Evolutionary conservation across 1,140 invertebrate species (phyloP).

Genomic region (Lerema accius): DNA sequence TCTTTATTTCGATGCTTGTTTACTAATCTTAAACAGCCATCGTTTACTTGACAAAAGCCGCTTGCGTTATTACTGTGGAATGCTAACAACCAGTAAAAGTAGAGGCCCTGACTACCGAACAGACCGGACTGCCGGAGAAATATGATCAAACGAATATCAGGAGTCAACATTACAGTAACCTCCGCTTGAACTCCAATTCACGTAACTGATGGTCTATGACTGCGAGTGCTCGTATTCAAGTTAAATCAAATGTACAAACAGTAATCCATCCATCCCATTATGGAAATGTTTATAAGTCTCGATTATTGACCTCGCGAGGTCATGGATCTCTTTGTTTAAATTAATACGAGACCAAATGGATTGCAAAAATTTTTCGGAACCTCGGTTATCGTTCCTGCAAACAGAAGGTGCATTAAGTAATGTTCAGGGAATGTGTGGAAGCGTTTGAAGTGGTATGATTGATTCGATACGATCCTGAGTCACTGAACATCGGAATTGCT

Average conservation of each 20-base stretch:
- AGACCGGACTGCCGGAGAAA: too few species aligned
- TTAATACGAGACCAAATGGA: background rate
- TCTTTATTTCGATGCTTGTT: too few species aligned
- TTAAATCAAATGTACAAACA: too few species aligned
- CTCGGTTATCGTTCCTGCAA: conserved; percentile 5
- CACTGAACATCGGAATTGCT: conserved; percentile 34
- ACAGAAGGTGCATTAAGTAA: conserved; percentile 14
- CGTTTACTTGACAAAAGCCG: conserved; percentile 12
- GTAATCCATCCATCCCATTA: too few species aligned
- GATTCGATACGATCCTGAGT: conserved; percentile 30
- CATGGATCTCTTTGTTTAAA: conserved; percentile 13
- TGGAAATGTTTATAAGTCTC: background rate
- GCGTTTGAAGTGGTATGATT: conserved; percentile 43
- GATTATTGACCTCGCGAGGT: conserved; percentile 1
- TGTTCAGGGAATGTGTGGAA: conserved; percentile 14
- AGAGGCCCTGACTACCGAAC: background rate
- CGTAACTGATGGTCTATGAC: too few species aligned
- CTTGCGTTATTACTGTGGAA: conserved; percentile 9
- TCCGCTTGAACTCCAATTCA: too few species aligned
- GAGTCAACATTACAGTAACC: too few species aligned
- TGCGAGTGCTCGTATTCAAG: too few species aligned
- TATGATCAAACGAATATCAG: too few species aligned
- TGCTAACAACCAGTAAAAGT: conserved; percentile 7
- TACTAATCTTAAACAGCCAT: conserved; percentile 2
- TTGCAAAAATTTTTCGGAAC: conserved; percentile 12